Base-by-base conservation (phyloP, 1,140 invertebrate genomes). In the Lepidurus apus region DNA sequence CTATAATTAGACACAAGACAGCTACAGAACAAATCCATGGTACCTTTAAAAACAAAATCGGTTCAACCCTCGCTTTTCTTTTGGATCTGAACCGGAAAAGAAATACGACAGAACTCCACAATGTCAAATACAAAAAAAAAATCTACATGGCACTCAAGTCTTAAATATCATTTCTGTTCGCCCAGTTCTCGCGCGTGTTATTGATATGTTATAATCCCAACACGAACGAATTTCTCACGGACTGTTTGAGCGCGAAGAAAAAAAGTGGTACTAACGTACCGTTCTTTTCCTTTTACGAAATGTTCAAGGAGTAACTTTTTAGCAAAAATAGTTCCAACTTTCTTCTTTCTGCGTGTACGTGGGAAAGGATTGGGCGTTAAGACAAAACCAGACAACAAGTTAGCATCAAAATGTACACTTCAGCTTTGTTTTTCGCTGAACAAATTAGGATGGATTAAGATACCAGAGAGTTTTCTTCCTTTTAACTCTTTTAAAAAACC, bases 401-500 rank as follows among this genome's bases (percentile, higher is more conserved):
- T 65, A 47, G 3, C 17, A 7, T n/a, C 17, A 65, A 7, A 65
- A 13, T 65, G 17, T 65, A 65, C 8, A 21, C 7, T 65, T 65
- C 53, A 65, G 0, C 21, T 65, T 65, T 1, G 53, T n/a, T 13
- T n/a, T 13, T n/a, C 53, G 21, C 17, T 65, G 53, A 65, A 65
- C 17, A 65, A 65, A 65, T 21, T 21, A 65, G 53, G 53, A 65
- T 65, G 53, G 53, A 76, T 76, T 76, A 47, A 47, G 43, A 76
- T 76, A 76, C 43, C 43, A 42, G 53, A 26, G 74, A 75, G 74
- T 75, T 75, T 24, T 74, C 74, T 26, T 74, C 21, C 34, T 43
- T 42, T 75, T 24, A 24, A n/a, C 43, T 44, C n/a, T 43, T 21
- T 21, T 7, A 1, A 76, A 76, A 34, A 76, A 47, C 21, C 44